phyloP scores from a whole-genome alignment of 2,888 invertebrate genomes.

The Aromia moschata region DNA sequence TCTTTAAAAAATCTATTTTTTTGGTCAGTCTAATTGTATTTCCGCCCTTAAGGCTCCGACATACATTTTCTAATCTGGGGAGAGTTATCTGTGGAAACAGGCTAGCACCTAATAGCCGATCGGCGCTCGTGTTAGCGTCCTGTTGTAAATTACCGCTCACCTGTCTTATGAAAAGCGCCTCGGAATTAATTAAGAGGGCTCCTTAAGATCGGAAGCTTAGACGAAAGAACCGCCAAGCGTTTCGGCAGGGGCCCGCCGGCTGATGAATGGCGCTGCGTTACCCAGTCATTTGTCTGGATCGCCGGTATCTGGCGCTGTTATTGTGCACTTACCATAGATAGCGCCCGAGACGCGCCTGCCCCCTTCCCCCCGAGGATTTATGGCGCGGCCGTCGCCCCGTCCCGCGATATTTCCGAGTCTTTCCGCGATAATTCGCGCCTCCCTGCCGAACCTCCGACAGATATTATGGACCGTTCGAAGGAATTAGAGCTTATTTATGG shows the following conservation, averaged over 20 bases:
- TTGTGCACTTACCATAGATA: slow-evolving; percentile 51
- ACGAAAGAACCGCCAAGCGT: slow-evolving; percentile 30
- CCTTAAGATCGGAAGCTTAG: slow-evolving; percentile 18
- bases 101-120: slow-evolving; percentile 3
- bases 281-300: slow-evolving; percentile 56
- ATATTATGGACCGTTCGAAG: slow-evolving; percentile 29
- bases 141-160: slow-evolving; percentile 18
- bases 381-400: slow-evolving; percentile 40
- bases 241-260: slow-evolving; percentile 38
- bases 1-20: too few species aligned
- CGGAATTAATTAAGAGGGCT: slow-evolving; percentile 20
- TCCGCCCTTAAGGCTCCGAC: too few species aligned
- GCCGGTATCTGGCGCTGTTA: slow-evolving; percentile 50
- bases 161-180: slow-evolving; percentile 12
- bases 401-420: slow-evolving; percentile 28
- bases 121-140: slow-evolving; percentile 19
- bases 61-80: too few species aligned
- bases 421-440: slow-evolving; percentile 29
- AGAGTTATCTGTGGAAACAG: slow-evolving; percentile 8
- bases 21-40: too few species aligned
- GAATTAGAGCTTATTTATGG: slow-evolving; percentile 27
- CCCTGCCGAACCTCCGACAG: slow-evolving; percentile 22
- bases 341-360: slow-evolving; percentile 42
- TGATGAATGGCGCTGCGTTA: slow-evolving; percentile 53
- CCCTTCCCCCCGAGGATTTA: slow-evolving; percentile 42